Conservation (phyloP, 2,888 invertebrate species). For the Eupithecia centaureata region DNA sequence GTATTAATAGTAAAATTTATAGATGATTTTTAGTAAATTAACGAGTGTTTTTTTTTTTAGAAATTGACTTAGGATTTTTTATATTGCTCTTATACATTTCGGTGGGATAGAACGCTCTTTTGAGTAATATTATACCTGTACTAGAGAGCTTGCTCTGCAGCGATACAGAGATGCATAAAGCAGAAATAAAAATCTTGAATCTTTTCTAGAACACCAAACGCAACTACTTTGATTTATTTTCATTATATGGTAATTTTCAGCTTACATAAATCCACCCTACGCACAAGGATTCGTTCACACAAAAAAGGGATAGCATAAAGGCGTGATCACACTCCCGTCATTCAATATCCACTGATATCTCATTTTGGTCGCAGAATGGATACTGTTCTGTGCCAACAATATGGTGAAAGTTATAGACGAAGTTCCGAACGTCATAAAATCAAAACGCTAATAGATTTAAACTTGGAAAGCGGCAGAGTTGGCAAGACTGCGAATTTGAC, state of each 20-base stretch:
- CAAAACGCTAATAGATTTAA: too few relatives aligned
- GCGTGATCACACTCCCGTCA: slow-evolving; percentile 67
- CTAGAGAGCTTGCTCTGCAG: too few relatives aligned
- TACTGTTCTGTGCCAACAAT: slow-evolving; percentile 56
- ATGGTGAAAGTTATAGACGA: slow-evolving; percentile 51
- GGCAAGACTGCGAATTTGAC: not conserved
- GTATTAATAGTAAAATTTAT: too few relatives aligned
- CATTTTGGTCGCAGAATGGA: slow-evolving; percentile 75
- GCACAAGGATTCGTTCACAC: slow-evolving; percentile 40
- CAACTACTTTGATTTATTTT: not conserved
- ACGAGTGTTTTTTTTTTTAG: too few relatives aligned
- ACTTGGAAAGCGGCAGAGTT: too few relatives aligned
- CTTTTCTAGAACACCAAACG: not conserved
- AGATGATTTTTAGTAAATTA: too few relatives aligned
- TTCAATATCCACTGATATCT: slow-evolving; percentile 82
- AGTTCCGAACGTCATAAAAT: not conserved
- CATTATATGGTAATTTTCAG: slow-evolving; percentile 10
- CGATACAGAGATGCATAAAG: too few relatives aligned
- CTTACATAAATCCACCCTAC: slow-evolving; percentile 9
- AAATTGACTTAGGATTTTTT: too few relatives aligned
- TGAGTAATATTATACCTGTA: too few relatives aligned
- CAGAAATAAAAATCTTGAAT: not conserved
- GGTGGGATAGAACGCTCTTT: too few relatives aligned
- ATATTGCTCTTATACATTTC: too few relatives aligned
- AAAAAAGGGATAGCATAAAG: slow-evolving; percentile 45